A percentile compares a stretch with the other conserved stretches of the same genome.
phyloP scores from a whole-genome alignment of 2,797 vertebrate genomes.

The Hapalemur alaotrensis region DNA sequence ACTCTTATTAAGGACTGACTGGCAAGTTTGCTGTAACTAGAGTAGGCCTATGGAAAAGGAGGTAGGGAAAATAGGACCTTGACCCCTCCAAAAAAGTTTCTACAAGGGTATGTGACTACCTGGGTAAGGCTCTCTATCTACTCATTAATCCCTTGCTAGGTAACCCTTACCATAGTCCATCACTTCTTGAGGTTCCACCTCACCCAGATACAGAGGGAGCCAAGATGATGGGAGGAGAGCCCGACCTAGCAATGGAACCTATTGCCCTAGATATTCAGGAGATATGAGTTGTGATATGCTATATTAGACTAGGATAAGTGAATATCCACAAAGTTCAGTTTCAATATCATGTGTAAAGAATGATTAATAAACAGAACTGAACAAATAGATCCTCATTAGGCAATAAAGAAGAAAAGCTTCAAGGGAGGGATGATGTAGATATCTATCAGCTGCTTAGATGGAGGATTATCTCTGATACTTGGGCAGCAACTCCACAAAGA shows the following conservation, averaged over 20 bases:
- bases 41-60: background rate
- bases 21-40: background rate
- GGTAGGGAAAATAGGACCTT: background rate
- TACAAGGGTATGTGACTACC: background rate
- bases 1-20: background rate
- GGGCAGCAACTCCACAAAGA: background rate
- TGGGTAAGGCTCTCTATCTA: background rate
- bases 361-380: background rate
- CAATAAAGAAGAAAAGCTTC: background rate
- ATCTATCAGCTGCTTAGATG: background rate
- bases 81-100: background rate
- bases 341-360: background rate
- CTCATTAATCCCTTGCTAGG: background rate
- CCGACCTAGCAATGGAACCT: background rate
- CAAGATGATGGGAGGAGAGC: background rate
- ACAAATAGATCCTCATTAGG: background rate
- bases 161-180: background rate
- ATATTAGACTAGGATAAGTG: background rate
- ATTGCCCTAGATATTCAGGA: background rate
- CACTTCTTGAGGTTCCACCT: background rate
- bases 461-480: background rate
- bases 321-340: background rate
- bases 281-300: background rate
- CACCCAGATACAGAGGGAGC: background rate
- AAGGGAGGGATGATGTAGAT: background rate